Evolutionary conservation across 2,797 vertebrate species (phyloP), one percentile per base, ranked within the genome.

Genomic region (Neostethus bicornis): DNA sequence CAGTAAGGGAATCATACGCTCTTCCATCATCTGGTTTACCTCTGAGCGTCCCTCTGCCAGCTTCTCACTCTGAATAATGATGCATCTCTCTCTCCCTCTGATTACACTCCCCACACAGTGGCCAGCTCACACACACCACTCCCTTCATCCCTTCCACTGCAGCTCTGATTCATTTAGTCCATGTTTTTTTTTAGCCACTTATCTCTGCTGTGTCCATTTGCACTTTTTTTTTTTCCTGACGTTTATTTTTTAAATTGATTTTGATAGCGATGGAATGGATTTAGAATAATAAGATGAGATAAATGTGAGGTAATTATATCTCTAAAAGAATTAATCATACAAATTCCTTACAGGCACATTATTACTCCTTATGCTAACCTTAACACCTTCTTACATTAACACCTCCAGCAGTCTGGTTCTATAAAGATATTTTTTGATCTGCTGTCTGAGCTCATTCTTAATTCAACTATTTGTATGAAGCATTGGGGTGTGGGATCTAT

Each of bases 21-120:
- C 66, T 70, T 81, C 77, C 77, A 81, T 87, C 85, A 84, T 84
- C 69, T 79, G 73, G 75, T 87, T 85, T 76, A 77, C 65, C 75
- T 78, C 77, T 70, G 71, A 73, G 70, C 35, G 2, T 65, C 61
- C 70, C 74, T 70, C 57, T 14, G 24, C 63, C 26, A 38, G 57
- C 77, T 51, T 60, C 69, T 68, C 66, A 23, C 54, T 54, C 70
- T 82, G 80, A 86, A 85, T 86, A 82, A 86, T 79, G 84, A 83
- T 81, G 73, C 74, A 38, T 59, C 48, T 44, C 51, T 77, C 56
- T 67, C 64, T 73, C 71, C 42, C 56, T 67, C 70, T 76, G 70
- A 80, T 77, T 77, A 62, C 53, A 51, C 67, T 63, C 70, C 50
- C 65, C 38, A 37, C 61, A 73, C 54, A 62, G 64, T 64, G 61